Evolutionary conservation across 1,140 invertebrate species (phyloP), one percentile per base, ranked within the genome.

Genomic region (Paramacrobiotus metropolitanus): DNA sequence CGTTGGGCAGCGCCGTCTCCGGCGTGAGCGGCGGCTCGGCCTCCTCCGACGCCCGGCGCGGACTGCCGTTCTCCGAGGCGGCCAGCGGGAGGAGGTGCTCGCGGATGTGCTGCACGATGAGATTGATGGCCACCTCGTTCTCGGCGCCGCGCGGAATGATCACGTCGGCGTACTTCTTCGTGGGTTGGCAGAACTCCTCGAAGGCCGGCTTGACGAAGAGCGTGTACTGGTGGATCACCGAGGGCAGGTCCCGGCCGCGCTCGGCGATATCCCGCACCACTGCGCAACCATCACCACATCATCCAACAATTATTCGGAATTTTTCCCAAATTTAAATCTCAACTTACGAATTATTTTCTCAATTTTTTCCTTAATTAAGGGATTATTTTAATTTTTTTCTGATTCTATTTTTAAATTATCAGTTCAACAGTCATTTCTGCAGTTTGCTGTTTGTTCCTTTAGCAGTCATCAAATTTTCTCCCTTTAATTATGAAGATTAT

Each of bases 131-230:
- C 80, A 97, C 92, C 76, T 81, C 83, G 71, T 96, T 96, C 71
- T 96, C 92, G 31, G 91, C 90, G 64, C 91, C 91, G 66, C 92
- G 78, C 15, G 94, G 94, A 74, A 98, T 96, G 65, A 98, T 97
- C 30, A 99, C 88, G 77, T 98, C 94, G 60, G 93, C 94, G 79
- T 95, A 97, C 73, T 98, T 98, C 75, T 99, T 99, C 0, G 94
- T 98, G 86, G 94, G 94, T 66, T 92, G 80, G 73, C 93, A 98
- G 76, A 98, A 99, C 73, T 98, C 93, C 73, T 98, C 94, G 77
- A 98, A 98, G 1, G 93, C 92, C 40, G 93, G 93, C 72, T 98
- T 97, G 0, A 97, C 93, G 71, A 86, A 90, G 68, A 85, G 89
- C 79, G 91, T 94, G 72, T 98, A 98, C 70, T 97, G 91, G 69